Evolutionary conservation across 2,888 invertebrate species (phyloP).

Genomic region (Brachynemurus nebulosus): DNA sequence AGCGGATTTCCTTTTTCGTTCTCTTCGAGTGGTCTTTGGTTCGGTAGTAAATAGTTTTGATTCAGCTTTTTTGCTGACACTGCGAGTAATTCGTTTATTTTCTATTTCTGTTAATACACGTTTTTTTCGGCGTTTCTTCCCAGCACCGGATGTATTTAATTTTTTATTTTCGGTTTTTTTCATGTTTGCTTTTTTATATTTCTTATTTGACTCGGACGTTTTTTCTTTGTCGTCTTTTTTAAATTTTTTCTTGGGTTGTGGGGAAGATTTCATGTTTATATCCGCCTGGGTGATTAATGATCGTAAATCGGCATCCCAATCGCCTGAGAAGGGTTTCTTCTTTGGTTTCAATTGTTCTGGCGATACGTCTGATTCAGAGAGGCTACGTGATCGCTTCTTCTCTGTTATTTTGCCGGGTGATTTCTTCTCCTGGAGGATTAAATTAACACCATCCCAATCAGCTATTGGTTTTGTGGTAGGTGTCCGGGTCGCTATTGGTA

Average conservation of each 20-base stretch:
- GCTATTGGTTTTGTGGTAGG: constrained; percentile 11
- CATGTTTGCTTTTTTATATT: constrained; percentile 4
- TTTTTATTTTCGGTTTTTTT: constrained; percentile 9
- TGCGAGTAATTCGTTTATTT: not conserved
- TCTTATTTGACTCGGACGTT: constrained; percentile 5
- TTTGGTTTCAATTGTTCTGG: not conserved
- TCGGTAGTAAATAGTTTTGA: not conserved
- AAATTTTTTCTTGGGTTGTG: constrained; percentile 7
- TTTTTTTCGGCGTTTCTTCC: no score
- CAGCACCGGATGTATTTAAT: constrained; percentile 9
- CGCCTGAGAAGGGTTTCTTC: not conserved
- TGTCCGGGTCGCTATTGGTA: constrained; percentile 11
- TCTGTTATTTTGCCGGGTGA: not conserved
- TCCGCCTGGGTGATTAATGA: constrained; percentile 11
- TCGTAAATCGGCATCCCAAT: constrained; percentile 25
- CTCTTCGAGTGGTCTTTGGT: constrained; percentile 1
- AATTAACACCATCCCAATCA: constrained; percentile 10
- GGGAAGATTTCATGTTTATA: constrained; percentile 5
- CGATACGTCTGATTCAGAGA: constrained; percentile 5
- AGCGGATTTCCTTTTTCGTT: not conserved
- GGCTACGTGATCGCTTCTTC: not conserved
- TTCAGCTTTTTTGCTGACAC: not conserved
- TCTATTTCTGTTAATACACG: not conserved
- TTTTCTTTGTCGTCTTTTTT: constrained; percentile 7
- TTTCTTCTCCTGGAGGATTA: not conserved